Base-by-base conservation (phyloP, 2,797 vertebrate genomes). In the Rhinoraja longicauda region DNA sequence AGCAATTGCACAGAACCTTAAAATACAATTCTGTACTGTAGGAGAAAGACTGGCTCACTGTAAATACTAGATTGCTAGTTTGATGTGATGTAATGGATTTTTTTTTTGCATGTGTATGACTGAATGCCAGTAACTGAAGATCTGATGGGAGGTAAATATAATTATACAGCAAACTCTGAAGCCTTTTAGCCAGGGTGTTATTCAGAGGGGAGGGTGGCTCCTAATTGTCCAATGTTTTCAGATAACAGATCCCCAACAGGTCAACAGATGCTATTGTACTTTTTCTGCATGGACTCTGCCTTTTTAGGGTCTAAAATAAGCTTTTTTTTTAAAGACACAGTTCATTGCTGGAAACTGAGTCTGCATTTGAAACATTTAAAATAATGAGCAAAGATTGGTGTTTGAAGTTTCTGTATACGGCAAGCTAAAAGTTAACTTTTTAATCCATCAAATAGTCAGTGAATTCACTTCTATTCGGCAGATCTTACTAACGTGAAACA, bases 1-100 rank as follows among this genome's bases (percentile, higher is more conserved):
- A 95, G 94, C 93, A 94, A 94, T 94, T 93, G 94, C 94, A 94
- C 94, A 95, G 94, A 70, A 72, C 62, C 77, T 81, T 93, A 73
- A 86, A 86, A 45, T 75, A 86, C n/a, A 53, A 86, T 88, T 88
- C 70, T 93, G 93, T 91, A 94, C 94, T 94, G 93, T 93, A 94
- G 94, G 84, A 91, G 93, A 94, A 1, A 93, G 93, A 94, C 93
- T 94, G 76, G 17, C 6, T 32, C 9, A 9, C 45, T 93, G 94
- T 95, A 95, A 93, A 93, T 94, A 94, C 5, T 93, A 94, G 93
- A 45, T 1, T 10, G 84, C 93, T 94, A 94, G 93, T 92, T 39
- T 7, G 84, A 86, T 93, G 79, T 72, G 67, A 26, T 62, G 67
- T 93, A 0, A 29, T 32, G 88, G 64, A 91, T 73, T 10, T 19